Percentiles rank a stretch among this genome's conserved stretches.
Evolutionary conservation across 1,140 invertebrate species (phyloP).

Genomic region (Neodiprion virginianus): DNA sequence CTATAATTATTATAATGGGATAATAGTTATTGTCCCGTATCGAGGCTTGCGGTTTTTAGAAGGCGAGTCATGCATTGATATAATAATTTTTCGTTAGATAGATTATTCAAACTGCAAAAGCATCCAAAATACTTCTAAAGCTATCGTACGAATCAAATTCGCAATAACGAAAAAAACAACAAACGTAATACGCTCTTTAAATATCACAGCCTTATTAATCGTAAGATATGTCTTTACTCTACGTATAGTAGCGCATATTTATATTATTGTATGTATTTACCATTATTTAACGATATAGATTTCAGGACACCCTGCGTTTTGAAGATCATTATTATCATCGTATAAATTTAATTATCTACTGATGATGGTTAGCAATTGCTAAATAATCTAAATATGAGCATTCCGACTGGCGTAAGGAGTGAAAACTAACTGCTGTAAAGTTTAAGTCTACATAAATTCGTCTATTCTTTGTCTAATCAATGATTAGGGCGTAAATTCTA

Average conservation of each 20-base stretch:
- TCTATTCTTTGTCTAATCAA: too few relatives aligned
- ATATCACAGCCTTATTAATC: slow-evolving; percentile 7
- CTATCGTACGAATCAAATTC: background rate
- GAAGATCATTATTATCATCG: background rate
- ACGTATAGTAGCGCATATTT: background rate
- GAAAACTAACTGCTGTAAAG: too few relatives aligned
- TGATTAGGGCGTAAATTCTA: too few relatives aligned
- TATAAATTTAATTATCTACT: too few relatives aligned
- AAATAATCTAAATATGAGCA: too few relatives aligned
- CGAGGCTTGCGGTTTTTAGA: slow-evolving; percentile 1
- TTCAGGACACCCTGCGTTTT: background rate
- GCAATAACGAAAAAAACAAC: too few relatives aligned
- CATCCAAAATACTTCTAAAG: background rate
- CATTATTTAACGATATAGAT: background rate
- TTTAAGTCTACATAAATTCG: too few relatives aligned
- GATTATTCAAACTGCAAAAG: background rate
- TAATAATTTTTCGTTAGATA: background rate
- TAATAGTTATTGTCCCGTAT: background rate
- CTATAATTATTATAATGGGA: too few relatives aligned
- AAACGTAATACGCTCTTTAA: background rate
- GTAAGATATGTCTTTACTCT: slow-evolving; percentile 5
- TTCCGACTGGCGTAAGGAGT: too few relatives aligned
- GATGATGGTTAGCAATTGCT: too few relatives aligned
- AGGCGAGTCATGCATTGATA: slow-evolving; percentile 1
- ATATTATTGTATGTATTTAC: background rate